These are phyloP conservation scores for Peromyscus nudipes DNA, from an alignment of 2,797 vertebrate species.

Conservation along the genomic window DNA sequence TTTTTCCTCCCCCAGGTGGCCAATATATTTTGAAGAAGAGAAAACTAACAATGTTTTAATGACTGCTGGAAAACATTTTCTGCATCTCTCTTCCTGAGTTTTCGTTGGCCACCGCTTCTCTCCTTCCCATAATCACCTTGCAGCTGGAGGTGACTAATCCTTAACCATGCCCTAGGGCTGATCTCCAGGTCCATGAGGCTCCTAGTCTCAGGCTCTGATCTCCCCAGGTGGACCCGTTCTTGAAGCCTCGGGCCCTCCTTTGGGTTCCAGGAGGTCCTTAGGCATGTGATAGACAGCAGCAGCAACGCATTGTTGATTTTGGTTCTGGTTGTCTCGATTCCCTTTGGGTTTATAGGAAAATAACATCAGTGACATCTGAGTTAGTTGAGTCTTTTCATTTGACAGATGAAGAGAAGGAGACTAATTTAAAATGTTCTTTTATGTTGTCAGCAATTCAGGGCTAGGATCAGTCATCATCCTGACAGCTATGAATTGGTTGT, in stretches of 20 bases:
- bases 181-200: constrained; percentile 52
- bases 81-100: constrained; percentile 72
- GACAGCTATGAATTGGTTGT: constrained; percentile 67
- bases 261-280: not conserved
- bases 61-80: constrained; percentile 67
- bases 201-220: not conserved
- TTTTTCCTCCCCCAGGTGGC: not conserved
- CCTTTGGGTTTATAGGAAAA: constrained; percentile 66
- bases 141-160: constrained; percentile 74
- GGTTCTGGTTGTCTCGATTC: constrained; percentile 52
- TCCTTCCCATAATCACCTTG: constrained; percentile 75
- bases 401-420: constrained; percentile 66
- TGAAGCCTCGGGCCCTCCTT: not conserved
- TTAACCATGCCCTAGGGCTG: constrained; percentile 54
- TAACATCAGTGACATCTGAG: constrained; percentile 46
- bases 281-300: not conserved
- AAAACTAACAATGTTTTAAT: constrained; percentile 73
- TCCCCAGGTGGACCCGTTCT: not conserved
- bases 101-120: constrained; percentile 68
- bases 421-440: constrained; percentile 73
- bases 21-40: constrained; percentile 70
- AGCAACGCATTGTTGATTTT: not conserved
- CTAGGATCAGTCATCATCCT: constrained; percentile 59
- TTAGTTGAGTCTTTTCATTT: constrained; percentile 69
- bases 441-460: constrained; percentile 67